Evolutionary conservation across 2,797 vertebrate genomes (phyloP).

Genomic region (Enteromius mattozi): DNA sequence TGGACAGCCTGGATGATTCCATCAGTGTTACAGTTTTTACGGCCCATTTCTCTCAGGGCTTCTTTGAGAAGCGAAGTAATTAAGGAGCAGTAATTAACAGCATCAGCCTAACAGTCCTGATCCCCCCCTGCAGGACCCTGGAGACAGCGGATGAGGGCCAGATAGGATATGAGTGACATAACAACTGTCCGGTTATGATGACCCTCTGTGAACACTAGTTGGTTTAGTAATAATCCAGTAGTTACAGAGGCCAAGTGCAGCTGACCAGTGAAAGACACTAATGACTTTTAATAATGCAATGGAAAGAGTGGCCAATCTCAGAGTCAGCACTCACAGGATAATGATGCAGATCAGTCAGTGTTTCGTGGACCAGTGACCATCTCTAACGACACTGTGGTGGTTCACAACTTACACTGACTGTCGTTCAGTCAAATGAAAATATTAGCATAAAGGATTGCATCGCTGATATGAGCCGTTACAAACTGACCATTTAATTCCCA

Average conservation of each 20-base stretch:
- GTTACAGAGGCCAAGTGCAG: conserved; percentile 34
- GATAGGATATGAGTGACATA: conserved; percentile 6
- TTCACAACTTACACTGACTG: not conserved
- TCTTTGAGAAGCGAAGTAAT: conserved; percentile 65
- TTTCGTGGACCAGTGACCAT: conserved; percentile 39
- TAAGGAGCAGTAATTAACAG: conserved; percentile 75
- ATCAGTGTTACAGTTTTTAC: conserved; percentile 42
- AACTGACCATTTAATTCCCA: not conserved
- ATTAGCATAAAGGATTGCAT: not conserved
- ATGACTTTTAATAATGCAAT: conserved; percentile 43
- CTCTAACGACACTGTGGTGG: conserved; percentile 25
- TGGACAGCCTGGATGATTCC: conserved; percentile 33
- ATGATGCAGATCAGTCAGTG: conserved; percentile 36
- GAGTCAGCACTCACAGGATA: conserved; percentile 43
- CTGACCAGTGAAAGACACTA: conserved; percentile 47
- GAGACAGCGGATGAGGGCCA: conserved; percentile 4
- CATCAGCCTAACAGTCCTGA: conserved; percentile 37
- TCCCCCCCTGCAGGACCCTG: not conserved
- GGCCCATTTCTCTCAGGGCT: conserved; percentile 37
- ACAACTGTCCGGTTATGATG: not conserved
- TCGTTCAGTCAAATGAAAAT: not conserved
- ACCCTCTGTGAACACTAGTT: conserved; percentile 6
- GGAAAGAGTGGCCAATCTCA: conserved; percentile 24
- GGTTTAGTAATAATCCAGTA: conserved; percentile 29
- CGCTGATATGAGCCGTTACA: not conserved